Percentiles rank a stretch among this genome's conserved stretches.
phyloP scores from a whole-genome alignment of 64 coral and sea anemone genomes.

The Exaiptasia diaphana region DNA sequence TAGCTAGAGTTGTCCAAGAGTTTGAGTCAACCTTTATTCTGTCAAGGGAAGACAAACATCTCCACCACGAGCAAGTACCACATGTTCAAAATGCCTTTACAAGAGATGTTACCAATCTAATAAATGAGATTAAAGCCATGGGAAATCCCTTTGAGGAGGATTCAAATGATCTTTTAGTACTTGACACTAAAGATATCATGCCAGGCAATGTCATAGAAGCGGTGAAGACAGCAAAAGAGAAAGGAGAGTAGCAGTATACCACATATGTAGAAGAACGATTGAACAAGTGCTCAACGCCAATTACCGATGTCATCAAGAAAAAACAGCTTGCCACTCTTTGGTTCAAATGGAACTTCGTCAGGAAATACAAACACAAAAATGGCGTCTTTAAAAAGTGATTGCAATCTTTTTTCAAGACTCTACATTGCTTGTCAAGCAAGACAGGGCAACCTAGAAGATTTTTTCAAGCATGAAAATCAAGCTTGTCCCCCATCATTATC shows the following conservation, averaged over 20 bases:
- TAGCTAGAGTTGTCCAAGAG: no score
- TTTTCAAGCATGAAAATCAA: background rate
- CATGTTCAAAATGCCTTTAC: background rate
- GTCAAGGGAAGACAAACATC: no score
- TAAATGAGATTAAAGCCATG: background rate
- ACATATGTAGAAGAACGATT: background rate
- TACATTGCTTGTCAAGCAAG: background rate
- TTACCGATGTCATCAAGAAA: background rate
- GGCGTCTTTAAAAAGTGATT: background rate
- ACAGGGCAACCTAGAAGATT: background rate
- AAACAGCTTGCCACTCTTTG: background rate
- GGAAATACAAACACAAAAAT: background rate
- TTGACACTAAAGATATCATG: slow-evolving; percentile 5
- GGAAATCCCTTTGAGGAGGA: background rate
- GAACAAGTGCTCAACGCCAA: background rate
- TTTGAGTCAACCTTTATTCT: no score
- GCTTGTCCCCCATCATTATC: slow-evolving; percentile 2
- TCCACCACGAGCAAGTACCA: background rate
- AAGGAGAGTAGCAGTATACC: background rate
- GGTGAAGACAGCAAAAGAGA: background rate
- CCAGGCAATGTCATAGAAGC: background rate
- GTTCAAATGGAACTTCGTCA: background rate
- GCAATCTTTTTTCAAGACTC: background rate
- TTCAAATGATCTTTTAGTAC: background rate
- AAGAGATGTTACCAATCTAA: background rate